Evolutionary conservation across 1,140 invertebrate species (phyloP).

Genomic region (Ditylenchus dipsaci): DNA sequence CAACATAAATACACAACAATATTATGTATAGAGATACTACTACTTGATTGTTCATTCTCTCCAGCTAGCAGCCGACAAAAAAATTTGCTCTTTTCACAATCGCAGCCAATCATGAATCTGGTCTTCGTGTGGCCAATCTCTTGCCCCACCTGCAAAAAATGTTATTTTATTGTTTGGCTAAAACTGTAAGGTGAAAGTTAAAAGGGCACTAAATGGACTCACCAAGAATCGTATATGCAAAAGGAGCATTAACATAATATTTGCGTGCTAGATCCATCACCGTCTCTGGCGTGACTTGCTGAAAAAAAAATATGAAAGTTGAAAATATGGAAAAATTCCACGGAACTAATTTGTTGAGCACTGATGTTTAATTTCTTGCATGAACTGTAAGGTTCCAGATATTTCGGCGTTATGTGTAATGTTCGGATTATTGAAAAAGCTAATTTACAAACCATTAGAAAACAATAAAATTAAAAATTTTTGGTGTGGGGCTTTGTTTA

Average conservation of each 20-base stretch:
- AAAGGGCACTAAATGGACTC: not conserved
- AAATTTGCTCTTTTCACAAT: not conserved
- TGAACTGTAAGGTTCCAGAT: too few relatives aligned
- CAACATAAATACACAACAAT: not conserved
- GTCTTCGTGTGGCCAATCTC: not conserved
- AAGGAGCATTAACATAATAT: constrained; percentile 3
- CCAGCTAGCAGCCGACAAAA: not conserved
- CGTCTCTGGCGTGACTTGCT: constrained; percentile 4
- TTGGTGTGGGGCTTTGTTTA: too few relatives aligned
- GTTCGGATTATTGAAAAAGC: too few relatives aligned
- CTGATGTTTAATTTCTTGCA: too few relatives aligned
- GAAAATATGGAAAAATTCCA: too few relatives aligned
- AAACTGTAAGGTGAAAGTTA: not conserved
- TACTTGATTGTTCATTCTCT: not conserved
- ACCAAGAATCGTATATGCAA: constrained; percentile 9
- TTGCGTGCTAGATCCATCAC: constrained; percentile 1
- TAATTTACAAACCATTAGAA: too few relatives aligned
- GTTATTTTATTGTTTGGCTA: not conserved
- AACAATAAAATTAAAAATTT: too few relatives aligned
- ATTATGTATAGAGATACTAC: not conserved
- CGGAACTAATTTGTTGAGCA: too few relatives aligned
- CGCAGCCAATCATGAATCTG: not conserved
- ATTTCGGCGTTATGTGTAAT: too few relatives aligned
- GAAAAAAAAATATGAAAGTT: not conserved
- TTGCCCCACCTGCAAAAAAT: not conserved